These are phyloP conservation scores for Sympetrum striolatum DNA, from an alignment of 2,888 invertebrate genomes.

Conservation along the genomic window DNA sequence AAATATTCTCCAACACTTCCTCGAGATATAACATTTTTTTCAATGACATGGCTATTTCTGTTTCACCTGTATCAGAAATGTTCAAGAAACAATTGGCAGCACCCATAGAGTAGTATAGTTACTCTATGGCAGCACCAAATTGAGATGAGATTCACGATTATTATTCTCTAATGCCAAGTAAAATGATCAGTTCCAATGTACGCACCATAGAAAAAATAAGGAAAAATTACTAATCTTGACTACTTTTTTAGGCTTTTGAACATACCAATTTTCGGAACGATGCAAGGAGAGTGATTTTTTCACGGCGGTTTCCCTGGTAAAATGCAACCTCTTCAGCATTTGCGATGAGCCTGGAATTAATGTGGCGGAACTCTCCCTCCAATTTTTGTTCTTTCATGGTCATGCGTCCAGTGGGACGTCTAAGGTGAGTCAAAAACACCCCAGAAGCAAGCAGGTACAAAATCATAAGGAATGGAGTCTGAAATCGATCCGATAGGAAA, in stretches of 20 bases:
- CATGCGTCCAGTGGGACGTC: constrained; percentile 86
- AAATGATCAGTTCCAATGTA: no score
- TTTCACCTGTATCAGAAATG: no score
- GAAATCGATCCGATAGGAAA: constrained; percentile 54
- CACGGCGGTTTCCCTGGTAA: constrained; percentile 72
- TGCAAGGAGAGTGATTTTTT: constrained; percentile 84
- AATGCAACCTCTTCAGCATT: constrained; percentile 92
- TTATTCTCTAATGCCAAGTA: no score
- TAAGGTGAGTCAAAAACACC: constrained; percentile 80
- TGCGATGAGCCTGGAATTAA: constrained; percentile 94
- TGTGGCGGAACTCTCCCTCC: constrained; percentile 98
- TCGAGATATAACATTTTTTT: no score
- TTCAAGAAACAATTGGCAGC: no score
- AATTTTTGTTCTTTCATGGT: constrained; percentile 94
- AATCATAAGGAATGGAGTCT: constrained; percentile 91
- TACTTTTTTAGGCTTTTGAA: neutral
- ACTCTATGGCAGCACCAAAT: no score
- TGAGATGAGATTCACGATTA: no score
- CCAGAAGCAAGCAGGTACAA: constrained; percentile 88
- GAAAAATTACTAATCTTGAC: neutral
- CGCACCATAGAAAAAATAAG: no score
- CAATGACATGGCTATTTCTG: no score
- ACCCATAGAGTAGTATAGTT: no score
- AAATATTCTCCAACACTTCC: no score
- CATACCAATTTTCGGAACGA: constrained; percentile 84